Evolutionary conservation across 2,888 invertebrate genomes (phyloP), one percentile per base, ranked within the genome.

Genomic region (Xestia ashworthii): DNA sequence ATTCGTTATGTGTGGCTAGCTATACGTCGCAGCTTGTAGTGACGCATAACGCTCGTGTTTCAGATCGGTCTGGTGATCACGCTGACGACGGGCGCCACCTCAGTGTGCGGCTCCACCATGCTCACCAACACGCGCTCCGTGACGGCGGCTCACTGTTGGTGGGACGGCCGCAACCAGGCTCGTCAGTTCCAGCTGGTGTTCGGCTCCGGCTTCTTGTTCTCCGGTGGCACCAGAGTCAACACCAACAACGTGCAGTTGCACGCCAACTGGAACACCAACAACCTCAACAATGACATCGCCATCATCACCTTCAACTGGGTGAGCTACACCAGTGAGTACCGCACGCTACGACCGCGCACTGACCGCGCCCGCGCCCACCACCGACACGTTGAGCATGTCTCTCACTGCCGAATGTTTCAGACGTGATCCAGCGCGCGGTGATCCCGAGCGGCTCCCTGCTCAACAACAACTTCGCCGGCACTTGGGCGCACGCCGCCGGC

Each of bases 81-180:
- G 16, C 82, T 92, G 88, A 87, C 87, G 64, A 71, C 81, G 3
- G 91, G 91, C 38, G 80, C 68, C 25, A 89, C 88, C 8, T 89
- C 91, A 0, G 90, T 91, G 58, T 90, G 92, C 82, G 90, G 89
- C 82, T 87, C 91, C 22, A 88, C 91, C n/a, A 86, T 90, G 89
- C 77, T 91, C 82, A 83, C 74, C 70, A 89, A 88, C 86, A 89
- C 87, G 5, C 89, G 88, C 65, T 83, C 90, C 8, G 85, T 91
- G 66, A 91, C 92, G 9, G 91, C 91, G 8, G 90, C 91, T 32
- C 91, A 93, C 83, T 93, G 93, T 87, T 93, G 93, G 94, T 83
- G 84, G 65, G 89, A 92, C 80, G 86, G 90, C 8, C 76, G 85
- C 48, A 84, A 73, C 73, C 91, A 91, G 69, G 94, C 93, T 41